Percentiles rank a stretch among this genome's conserved stretches.
Evolutionary conservation across 2,888 invertebrate genomes (phyloP).

Genomic region (Agrochola litura): DNA sequence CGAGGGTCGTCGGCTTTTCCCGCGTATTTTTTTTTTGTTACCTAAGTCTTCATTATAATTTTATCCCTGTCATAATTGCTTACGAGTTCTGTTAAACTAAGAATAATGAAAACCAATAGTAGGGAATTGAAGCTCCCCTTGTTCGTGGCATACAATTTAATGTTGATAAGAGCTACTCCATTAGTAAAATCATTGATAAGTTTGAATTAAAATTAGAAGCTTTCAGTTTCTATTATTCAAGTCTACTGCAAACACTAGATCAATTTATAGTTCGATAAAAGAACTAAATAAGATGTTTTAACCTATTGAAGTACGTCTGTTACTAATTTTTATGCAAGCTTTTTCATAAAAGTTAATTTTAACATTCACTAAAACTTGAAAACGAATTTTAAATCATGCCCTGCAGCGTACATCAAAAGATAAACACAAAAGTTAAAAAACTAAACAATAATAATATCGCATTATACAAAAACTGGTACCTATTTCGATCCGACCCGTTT

Average conservation of each 20-base stretch:
- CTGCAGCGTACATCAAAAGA: conserved; percentile 47
- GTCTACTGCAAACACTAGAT: conserved; percentile 16
- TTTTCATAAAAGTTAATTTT: conserved; percentile 16
- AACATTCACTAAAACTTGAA: conserved; percentile 29
- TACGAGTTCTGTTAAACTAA: background rate
- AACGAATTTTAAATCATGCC: conserved; percentile 37
- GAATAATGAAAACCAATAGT: background rate
- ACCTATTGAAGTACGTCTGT: background rate
- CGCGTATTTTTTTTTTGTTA: conserved; percentile 9
- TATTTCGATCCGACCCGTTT: conserved; percentile 67
- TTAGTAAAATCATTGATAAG: conserved; percentile 26
- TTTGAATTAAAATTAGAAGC: conserved; percentile 14
- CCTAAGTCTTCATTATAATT: conserved; percentile 15
- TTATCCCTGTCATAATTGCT: conserved; percentile 2
- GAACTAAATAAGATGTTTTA: background rate
- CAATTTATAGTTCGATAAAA: background rate
- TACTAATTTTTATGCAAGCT: background rate
- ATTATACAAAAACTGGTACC: conserved; percentile 65
- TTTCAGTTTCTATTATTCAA: conserved; percentile 8
- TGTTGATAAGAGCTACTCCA: conserved; percentile 16
- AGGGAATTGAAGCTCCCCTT: background rate
- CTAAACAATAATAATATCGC: conserved; percentile 57
- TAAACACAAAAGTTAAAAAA: conserved; percentile 47
- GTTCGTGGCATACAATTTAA: conserved; percentile 22
- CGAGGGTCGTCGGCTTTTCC: conserved; percentile 31